Evolutionary conservation across 2,113 vertebrate genomes (phyloP).

Genomic region (Rhynchopsitta pachyrhyncha): DNA sequence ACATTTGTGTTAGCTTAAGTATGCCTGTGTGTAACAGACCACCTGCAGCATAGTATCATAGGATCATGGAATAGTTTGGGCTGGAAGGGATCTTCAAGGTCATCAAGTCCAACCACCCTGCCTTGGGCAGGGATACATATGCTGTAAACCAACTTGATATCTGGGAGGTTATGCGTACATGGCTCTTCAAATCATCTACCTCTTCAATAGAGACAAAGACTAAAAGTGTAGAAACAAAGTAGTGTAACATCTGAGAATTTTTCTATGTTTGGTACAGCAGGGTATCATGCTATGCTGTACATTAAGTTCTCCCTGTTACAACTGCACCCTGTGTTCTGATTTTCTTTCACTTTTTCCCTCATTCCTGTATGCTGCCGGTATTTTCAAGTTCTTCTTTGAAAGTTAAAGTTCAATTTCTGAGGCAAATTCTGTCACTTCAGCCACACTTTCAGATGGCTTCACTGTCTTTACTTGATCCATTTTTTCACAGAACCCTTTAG

Average conservation of each 20-base stretch:
- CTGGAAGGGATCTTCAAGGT: neutral
- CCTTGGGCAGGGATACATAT: neutral
- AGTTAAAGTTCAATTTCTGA: neutral
- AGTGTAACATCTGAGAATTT: neutral
- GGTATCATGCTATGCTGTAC: neutral
- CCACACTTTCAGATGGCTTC: neutral
- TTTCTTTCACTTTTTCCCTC: neutral
- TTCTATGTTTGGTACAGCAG: neutral
- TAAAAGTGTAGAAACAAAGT: neutral
- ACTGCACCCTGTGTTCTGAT: neutral
- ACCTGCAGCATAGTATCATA: neutral
- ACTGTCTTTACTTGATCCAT: neutral
- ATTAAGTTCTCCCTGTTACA: neutral
- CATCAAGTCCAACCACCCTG: neutral
- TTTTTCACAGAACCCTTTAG: neutral
- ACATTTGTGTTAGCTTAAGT: accelerated
- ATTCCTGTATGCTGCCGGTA: neutral
- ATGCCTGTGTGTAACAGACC: neutral
- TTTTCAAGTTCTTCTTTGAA: neutral
- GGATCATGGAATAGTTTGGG: neutral
- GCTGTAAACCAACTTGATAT: neutral
- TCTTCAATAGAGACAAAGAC: neutral
- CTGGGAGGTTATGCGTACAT: neutral
- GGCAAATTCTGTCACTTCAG: neutral
- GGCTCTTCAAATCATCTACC: neutral